Percentiles rank a stretch among this genome's conserved stretches.
Evolutionary conservation across 2,113 vertebrate genomes (phyloP).

Genomic region (Mesoclemmys tuberculata): DNA sequence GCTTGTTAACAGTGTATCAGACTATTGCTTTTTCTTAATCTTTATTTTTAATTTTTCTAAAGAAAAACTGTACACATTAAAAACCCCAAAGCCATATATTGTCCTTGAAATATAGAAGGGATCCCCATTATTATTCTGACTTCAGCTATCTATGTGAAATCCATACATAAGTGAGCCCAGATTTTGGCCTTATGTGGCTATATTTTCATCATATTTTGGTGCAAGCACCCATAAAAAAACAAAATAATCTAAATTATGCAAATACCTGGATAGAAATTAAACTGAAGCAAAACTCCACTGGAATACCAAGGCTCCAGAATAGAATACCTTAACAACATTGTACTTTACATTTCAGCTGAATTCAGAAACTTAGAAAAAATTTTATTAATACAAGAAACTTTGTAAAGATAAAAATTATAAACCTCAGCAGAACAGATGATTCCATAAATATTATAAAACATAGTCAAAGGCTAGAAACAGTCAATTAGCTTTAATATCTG

Average conservation of each 20-base stretch:
- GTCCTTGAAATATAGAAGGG: not conserved
- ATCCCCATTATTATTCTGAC: not conserved
- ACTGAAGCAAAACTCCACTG: not conserved
- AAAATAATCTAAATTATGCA: not conserved
- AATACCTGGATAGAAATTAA: not conserved
- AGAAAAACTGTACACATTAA: not conserved
- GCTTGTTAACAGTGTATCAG: fast-evolving
- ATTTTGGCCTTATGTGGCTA: not conserved
- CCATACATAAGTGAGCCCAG: not conserved
- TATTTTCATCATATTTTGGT: not conserved
- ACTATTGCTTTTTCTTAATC: not conserved
- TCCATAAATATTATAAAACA: not conserved
- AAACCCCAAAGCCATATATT: not conserved
- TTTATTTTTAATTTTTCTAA: not conserved
- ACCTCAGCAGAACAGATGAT: not conserved
- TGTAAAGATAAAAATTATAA: not conserved
- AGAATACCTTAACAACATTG: not conserved
- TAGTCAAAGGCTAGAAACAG: slow-evolving; percentile 3
- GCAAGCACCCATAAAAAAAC: not conserved
- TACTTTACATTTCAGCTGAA: not conserved
- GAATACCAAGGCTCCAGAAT: not conserved
- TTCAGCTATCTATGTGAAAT: not conserved
- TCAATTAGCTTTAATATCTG: slow-evolving; percentile 13
- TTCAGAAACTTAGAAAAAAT: not conserved
- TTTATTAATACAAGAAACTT: not conserved